Evolutionary conservation across 2,113 vertebrate species (phyloP), one percentile per base, ranked within the genome.

Genomic region (Trogon surrucura): DNA sequence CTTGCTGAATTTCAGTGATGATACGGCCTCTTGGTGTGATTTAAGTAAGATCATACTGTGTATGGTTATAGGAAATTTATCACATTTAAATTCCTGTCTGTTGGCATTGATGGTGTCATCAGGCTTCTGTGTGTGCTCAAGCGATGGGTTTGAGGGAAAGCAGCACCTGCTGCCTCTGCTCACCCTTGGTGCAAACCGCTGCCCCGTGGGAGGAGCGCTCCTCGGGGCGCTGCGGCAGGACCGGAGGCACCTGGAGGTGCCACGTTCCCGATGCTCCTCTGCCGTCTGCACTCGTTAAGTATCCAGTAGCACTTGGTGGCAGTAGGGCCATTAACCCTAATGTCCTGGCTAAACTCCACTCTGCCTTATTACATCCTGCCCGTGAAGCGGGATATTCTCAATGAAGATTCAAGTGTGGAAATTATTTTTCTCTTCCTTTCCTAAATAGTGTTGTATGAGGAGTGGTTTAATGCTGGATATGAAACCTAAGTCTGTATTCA

Each of bases 181-280:
- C 1, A 1, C 26, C 18, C 25, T 6, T 0, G 22, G 29, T 27
- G 72, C 56, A 36, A 44, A 7, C 19, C 22, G 32, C 27, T 17
- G 25, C 5, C 38, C 36, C 5, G 0, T 2, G 58, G 58, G 36
- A 20, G 3, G 36, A 7, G 21, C 0, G 1, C 4, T 38, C 6
- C 48, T 34, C 0, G 0, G 21, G 45, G 5, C 10, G 36, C 71
- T 53, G 70, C 0, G 1, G 51, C 50, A 48, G 92, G 32, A 8
- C 44, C 32, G 58, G 44, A 25, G 54, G 62, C n/a, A 47, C 44
- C 41, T 11, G 70, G 30, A 61, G 67, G 8, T 74, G 61, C 23
- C 2, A 0, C 5, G 30, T 29, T 69, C 48, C 0, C 5, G 45
- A 0, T 21, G 27, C 32, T 64, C 17, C 44, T 62, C 66, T 32